phyloP scores from a whole-genome alignment of 2,888 invertebrate species.

The Hemistola chrysoprasaria region DNA sequence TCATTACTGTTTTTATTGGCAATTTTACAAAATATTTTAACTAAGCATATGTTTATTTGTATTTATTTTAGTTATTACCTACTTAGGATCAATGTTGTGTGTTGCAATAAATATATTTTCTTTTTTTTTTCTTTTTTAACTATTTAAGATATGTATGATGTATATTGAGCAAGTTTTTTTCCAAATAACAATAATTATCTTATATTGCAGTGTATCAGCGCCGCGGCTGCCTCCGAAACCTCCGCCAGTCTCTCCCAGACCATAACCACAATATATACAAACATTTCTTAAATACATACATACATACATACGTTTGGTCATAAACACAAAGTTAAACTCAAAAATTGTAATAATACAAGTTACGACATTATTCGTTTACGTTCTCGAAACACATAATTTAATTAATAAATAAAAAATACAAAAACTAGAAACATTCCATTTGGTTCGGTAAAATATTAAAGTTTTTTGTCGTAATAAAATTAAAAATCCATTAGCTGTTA shows the following conservation, averaged over 20 bases:
- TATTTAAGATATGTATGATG: neutral
- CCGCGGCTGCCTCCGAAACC: constrained; percentile 70
- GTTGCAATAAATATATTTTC: too few species aligned
- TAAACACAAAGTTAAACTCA: neutral
- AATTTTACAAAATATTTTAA: too few species aligned
- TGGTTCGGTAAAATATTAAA: constrained; percentile 1
- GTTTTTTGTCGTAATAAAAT: constrained; percentile 1
- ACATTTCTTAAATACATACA: neutral
- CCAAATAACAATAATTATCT: neutral
- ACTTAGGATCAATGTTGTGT: too few species aligned
- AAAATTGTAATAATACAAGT: too few species aligned
- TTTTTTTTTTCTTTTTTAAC: too few species aligned
- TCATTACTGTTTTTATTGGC: too few species aligned
- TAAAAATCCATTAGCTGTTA: too few species aligned
- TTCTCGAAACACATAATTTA: too few species aligned
- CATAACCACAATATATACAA: constrained; percentile 35
- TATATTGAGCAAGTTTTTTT: neutral
- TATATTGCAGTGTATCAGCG: constrained; percentile 38
- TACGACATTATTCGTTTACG: too few species aligned
- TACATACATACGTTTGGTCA: constrained; percentile 13
- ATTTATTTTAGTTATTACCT: too few species aligned
- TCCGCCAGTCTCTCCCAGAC: constrained; percentile 49
- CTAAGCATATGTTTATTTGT: too few species aligned
- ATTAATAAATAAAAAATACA: neutral
- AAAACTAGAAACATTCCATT: constrained; percentile 11